Conservation (phyloP, 92 coral and sea anemone genomes). For the Epizoanthus illoricatus region DNA sequence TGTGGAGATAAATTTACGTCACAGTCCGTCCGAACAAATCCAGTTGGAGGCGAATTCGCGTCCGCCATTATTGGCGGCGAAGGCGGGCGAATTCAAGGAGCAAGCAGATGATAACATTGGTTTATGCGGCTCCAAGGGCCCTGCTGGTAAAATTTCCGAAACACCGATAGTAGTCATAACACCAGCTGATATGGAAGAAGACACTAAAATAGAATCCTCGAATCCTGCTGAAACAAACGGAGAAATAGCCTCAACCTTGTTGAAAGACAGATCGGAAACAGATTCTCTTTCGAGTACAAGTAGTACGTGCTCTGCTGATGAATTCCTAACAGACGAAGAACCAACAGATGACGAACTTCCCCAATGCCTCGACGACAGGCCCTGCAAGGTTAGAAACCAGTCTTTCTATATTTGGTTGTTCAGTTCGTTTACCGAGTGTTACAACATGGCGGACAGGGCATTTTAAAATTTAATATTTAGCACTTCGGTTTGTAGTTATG, state of each 20-base stretch:
- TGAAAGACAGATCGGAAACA: slow-evolving; percentile 67
- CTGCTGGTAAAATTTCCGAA: slow-evolving; percentile 15
- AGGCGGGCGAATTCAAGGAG: slow-evolving; percentile 12
- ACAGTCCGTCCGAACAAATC: slow-evolving; percentile 13
- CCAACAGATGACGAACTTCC: slow-evolving; percentile 74
- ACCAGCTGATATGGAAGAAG: slow-evolving; percentile 60
- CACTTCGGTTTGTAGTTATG: too few relatives aligned
- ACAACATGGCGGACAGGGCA: slow-evolving; percentile 7
- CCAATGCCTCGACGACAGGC: slow-evolving; percentile 60
- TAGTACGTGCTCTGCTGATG: slow-evolving; percentile 68
- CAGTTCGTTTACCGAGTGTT: background rate
- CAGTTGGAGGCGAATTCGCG: slow-evolving; percentile 24
- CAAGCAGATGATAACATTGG: slow-evolving; percentile 7
- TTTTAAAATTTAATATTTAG: background rate
- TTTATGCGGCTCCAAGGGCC: background rate
- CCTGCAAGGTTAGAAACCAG: slow-evolving; percentile 65
- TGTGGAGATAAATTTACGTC: slow-evolving; percentile 10
- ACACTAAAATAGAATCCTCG: slow-evolving; percentile 26
- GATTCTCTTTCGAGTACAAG: slow-evolving; percentile 75
- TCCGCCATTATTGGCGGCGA: slow-evolving; percentile 44
- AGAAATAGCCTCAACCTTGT: slow-evolving; percentile 49
- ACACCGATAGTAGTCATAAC: slow-evolving; percentile 78
- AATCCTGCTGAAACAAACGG: slow-evolving; percentile 57
- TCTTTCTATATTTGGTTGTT: slow-evolving; percentile 10
- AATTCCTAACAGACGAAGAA: slow-evolving; percentile 79